These are phyloP conservation scores for Tethya wilhelma DNA, from an alignment of 37 sponge, comb jelly and placozoan genomes.

Conservation along the genomic window DNA sequence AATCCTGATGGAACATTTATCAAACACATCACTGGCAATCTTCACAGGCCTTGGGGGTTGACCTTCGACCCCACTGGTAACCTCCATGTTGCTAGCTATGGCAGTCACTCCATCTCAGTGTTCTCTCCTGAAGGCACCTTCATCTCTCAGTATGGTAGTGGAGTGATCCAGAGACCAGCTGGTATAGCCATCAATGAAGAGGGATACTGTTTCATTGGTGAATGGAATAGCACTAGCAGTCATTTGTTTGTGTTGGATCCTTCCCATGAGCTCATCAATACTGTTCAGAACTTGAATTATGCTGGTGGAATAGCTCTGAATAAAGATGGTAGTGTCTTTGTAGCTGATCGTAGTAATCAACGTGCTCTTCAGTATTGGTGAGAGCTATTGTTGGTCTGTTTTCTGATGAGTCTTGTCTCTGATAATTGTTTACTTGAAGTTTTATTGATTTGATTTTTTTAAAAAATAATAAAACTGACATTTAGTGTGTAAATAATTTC, in stretches of 20 bases:
- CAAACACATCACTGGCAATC: constrained; percentile 15
- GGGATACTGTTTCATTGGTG: constrained; percentile 32
- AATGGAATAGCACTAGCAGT: constrained; percentile 2
- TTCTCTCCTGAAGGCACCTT: constrained; percentile 31
- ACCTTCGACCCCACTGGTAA: constrained; percentile 46
- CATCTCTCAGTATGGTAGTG: constrained; percentile 23
- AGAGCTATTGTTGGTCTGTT: too few relatives aligned
- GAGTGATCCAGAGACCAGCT: constrained; percentile 11
- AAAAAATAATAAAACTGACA: too few relatives aligned
- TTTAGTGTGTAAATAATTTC: too few relatives aligned
- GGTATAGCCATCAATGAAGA: constrained; percentile 54
- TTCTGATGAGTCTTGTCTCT: too few relatives aligned
- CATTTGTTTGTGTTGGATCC: constrained; percentile 17
- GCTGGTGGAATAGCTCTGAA: constrained; percentile 12
- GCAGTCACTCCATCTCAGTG: constrained; percentile 5
- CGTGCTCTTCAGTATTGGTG: constrained; percentile 45
- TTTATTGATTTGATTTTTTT: too few relatives aligned
- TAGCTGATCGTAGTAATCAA: neutral
- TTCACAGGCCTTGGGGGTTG: constrained; percentile 46
- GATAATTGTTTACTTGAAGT: too few relatives aligned
- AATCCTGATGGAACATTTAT: constrained; percentile 30
- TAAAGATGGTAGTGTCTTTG: constrained; percentile 13
- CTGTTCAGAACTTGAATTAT: neutral
- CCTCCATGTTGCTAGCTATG: constrained; percentile 39
- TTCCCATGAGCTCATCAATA: neutral